Percentiles rank a stretch among this genome's conserved stretches.
These are phyloP conservation scores for Hydrotaea diabolus DNA, from an alignment of 2,888 invertebrate species.

Conservation along the genomic window DNA sequence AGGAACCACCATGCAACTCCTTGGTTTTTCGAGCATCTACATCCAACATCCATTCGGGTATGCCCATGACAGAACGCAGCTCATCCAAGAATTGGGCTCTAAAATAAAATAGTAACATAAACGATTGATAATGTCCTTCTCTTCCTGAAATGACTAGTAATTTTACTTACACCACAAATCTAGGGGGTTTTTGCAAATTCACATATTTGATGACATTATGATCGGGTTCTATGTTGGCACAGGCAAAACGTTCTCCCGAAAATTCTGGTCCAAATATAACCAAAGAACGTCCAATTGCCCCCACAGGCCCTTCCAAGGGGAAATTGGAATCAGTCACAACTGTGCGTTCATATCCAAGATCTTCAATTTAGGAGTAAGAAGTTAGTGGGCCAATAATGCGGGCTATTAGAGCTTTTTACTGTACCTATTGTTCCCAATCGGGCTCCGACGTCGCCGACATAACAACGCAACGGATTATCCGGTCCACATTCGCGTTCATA, in stretches of 20 bases:
- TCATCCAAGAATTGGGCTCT: conserved; percentile 93
- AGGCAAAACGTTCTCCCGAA: conserved; percentile 88
- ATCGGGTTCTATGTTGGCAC: conserved; percentile 95
- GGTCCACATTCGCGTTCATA: conserved; percentile 93
- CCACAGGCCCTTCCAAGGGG: conserved; percentile 89
- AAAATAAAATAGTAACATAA: no score
- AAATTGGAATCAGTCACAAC: conserved; percentile 93
- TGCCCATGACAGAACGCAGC: conserved; percentile 89
- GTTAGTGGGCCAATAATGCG: neutral
- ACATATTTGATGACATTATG: conserved; percentile 94
- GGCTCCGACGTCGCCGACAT: conserved; percentile 94
- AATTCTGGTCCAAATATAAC: conserved; percentile 90
- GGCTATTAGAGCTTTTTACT: neutral
- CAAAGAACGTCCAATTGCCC: conserved; percentile 91
- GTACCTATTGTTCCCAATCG: conserved; percentile 90
- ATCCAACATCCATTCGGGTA: conserved; percentile 94
- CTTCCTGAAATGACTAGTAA: no score
- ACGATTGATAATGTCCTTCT: neutral
- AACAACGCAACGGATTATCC: conserved; percentile 93
- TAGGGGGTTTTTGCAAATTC: conserved; percentile 91
- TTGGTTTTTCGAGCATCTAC: conserved; percentile 91
- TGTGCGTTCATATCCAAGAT: conserved; percentile 88
- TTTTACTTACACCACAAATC: conserved; percentile 90
- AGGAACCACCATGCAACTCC: conserved; percentile 88
- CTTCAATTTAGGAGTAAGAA: conserved; percentile 74